Evolutionary conservation across 2,888 invertebrate species (phyloP), one percentile per base, ranked within the genome.

Genomic region (Drosophila lutescens): DNA sequence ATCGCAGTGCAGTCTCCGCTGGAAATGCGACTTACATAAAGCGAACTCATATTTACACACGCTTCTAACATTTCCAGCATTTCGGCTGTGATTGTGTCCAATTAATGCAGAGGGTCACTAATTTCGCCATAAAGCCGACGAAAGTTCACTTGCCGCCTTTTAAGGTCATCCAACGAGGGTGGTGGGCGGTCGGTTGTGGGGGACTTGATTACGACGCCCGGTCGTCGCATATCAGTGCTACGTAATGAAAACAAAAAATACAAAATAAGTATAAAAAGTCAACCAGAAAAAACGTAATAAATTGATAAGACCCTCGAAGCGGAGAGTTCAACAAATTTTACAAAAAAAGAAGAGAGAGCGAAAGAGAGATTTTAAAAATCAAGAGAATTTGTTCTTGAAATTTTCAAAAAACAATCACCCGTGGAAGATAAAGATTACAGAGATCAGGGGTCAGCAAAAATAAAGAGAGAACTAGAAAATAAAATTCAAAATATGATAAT

Each of bases 181-280:
- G 32, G 13, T 17, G 23, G 49, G 32, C 23, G 32, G 26, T 15
- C 23, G 46, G 17, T 26, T 20, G n/a, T 32, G 10, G 36, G 54
- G 54, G 20, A 12, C 63, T 73, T 74, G 82, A 82, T 80, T 82
- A 58, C 76, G 66, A 58, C 76, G 66, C 9, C 17, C 61, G 51
- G 62, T 81, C 49, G 34, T 34, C 20, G 6, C 34, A 49, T 49
- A 79, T 81, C 79, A 76, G 60, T 59, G 26, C 70, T 58, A 81
- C 79, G 76, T 76, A 81, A 79, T 68, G 68, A 41, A 68, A 59
- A 49, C 47, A 47, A 47, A 47, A 32, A 15, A 49, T 10, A 65
- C n/a, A 38, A 57, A 34, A 49, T 3, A 17, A 49, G 34, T 34
- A 34, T 7, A 32, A 49, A 49, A 49, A 49, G 30, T 49, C 26